These are phyloP conservation scores for Myotis lucifugus DNA, from an alignment of 2,113 vertebrate species.

Conservation along the genomic window DNA sequence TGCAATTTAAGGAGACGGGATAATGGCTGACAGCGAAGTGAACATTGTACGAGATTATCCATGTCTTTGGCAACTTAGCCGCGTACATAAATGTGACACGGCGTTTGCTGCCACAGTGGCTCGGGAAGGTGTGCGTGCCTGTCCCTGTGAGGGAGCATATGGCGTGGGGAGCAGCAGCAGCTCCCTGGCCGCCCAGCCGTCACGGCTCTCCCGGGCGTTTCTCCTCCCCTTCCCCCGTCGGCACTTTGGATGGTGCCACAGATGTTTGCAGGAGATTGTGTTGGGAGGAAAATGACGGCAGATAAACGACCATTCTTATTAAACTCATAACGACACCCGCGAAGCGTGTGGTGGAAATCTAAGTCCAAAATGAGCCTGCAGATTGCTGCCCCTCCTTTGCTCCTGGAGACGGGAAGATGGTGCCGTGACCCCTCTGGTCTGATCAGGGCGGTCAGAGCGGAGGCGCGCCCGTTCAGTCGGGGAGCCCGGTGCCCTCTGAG, in stretches of 20 bases:
- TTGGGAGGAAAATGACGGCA: background rate
- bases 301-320: conserved; percentile 42
- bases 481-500: background rate
- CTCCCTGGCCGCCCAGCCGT: background rate
- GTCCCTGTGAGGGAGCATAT: accelerated
- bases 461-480: background rate
- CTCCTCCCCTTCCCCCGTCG: background rate
- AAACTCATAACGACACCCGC: conserved; percentile 55
- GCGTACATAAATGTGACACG: background rate
- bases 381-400: background rate
- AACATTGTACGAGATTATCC: background rate
- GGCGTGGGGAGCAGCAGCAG: accelerated
- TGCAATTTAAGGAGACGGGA: background rate
- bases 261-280: conserved; percentile 40
- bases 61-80: background rate
- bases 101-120: background rate
- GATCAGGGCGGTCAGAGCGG: background rate
- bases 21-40: background rate
- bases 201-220: background rate
- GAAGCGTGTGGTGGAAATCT: conserved; percentile 22
- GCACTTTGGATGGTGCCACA: background rate
- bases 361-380: conserved; percentile 13
- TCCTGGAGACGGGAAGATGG: accelerated
- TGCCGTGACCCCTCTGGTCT: background rate
- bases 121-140: accelerated